A percentile compares a stretch with the other conserved stretches of the same genome.
These are phyloP conservation scores for Heliconius sara DNA, from an alignment of 2,888 invertebrate genomes.

Conservation along the genomic window DNA sequence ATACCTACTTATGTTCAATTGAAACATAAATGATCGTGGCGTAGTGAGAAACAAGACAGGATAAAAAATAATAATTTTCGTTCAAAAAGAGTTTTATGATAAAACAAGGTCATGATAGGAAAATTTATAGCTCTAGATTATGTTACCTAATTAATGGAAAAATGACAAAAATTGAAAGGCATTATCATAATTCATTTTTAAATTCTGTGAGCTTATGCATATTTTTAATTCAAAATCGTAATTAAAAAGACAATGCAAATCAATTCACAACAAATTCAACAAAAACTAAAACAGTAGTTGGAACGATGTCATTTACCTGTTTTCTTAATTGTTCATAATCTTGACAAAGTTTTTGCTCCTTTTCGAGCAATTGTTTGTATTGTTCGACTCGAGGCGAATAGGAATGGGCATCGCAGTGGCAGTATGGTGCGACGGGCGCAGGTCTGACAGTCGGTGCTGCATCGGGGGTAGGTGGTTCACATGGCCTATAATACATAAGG, in stretches of 20 bases:
- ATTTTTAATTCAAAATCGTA: not conserved
- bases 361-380: conserved; percentile 85
- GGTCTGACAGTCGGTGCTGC: conserved; percentile 74
- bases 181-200: not conserved
- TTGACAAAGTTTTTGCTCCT: conserved; percentile 83
- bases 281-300: not conserved
- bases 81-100: not conserved
- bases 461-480: conserved; percentile 83
- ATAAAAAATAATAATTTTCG: not conserved
- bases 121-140: not conserved
- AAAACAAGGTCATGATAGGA: not conserved
- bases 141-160: not conserved
- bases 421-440: conserved; percentile 84
- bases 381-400: conserved; percentile 85
- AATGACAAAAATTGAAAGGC: not conserved
- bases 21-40: not conserved
- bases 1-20: conserved; percentile 8
- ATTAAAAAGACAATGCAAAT: not conserved
- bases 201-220: not conserved
- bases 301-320: conserved; percentile 61
- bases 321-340: conserved; percentile 80
- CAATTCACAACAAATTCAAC: too few relatives aligned
- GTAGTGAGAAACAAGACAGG: not conserved
- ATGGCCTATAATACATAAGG: conserved; percentile 72
- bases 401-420: conserved; percentile 86